Evolutionary conservation across 2,888 invertebrate genomes (phyloP), one percentile per base, ranked within the genome.

Genomic region (Ellobium chinense): DNA sequence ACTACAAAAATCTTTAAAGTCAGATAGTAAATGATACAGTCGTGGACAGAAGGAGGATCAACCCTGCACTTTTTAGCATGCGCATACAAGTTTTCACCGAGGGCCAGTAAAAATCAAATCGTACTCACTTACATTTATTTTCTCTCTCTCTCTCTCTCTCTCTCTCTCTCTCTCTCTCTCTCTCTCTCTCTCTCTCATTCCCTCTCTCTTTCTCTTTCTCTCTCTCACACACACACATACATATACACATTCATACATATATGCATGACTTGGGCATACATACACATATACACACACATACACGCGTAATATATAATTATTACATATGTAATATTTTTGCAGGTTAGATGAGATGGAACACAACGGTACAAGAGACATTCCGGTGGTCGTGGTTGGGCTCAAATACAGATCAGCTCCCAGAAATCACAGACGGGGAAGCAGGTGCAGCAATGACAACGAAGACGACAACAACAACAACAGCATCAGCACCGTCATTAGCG

Each of bases 311-410:
- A 36, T 66, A 12, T 5, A 36, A 24, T 1, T 3, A 21, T 39
- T 4, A 24, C 9, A 14, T 18, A 12, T 24, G 27, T 63, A n/a
- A 27, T 46, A 7, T 46, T 66, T 12, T 24, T 4, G 9, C 69
- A 69, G 69, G 69, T 34, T 69, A n/a, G 69, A 69, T 9, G 69
- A 69, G 12, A 31, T 69, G 21, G 56, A 31, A 9, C 29, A 69
- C 31, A 56, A 69, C 18, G 21, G 69, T n/a, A 54, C 21, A n/a
- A 46, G 54, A 1, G 69, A n/a, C n/a, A n/a, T n/a, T n/a, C n/a
- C n/a, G n/a, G n/a, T n/a, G n/a, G n/a, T n/a, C n/a, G n/a, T n/a
- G n/a, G n/a, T n/a, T n/a, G n/a, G n/a, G n/a, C n/a, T n/a, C n/a
- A n/a, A n/a, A n/a, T n/a, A n/a, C n/a, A n/a, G n/a, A n/a, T n/a